Base-by-base conservation (phyloP, 2,888 invertebrate species). In the Syrista parreyssii region DNA sequence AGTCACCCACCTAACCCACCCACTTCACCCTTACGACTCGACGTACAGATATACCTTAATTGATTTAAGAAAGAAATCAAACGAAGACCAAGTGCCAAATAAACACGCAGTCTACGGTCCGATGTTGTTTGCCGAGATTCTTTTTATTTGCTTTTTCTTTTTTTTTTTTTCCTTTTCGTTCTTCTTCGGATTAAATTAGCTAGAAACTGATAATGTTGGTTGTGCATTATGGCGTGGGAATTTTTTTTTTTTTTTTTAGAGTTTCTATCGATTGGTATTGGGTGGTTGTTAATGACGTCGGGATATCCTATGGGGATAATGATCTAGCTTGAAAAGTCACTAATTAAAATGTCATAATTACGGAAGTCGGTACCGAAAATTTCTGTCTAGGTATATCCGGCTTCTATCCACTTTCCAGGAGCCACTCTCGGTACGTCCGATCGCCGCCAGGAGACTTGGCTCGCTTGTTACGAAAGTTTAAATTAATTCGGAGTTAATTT, bases 401-500 rank as follows among this genome's bases (percentile, higher is more conserved):
- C 36, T 32, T 30, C 30, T 69, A 31, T 6, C 69, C 31, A 4
- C 12, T 69, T 69, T 15, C 9, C 11, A 11, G 69, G n/a, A 30
- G 30, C 12, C 30, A 31, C 12, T 32, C n/a, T 30, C 9, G 12
- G 69, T 30, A 30, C 12, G 69, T 69, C 69, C 69, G 69, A 69
- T 30, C 69, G 12, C 30, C n/a, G 69, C 69, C 12, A n/a, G 9
- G 69, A 15, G 69, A 3, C 68, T n/a, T 77, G 79, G 77, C 79
- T 81, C 78, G 79, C 79, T 79, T 77, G 82, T 82, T 80, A 78
- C 76, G 79, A 82, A 85, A 85, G 84, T 85, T 85, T 84, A 84
- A 84, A 84, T 85, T 85, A 84, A 85, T 84, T 84, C 84, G 80
- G 79, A 81, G 80, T 82, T 83, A 85, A 85, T 85, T 85, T 85